Base-by-base conservation (phyloP, 1,140 invertebrate genomes). In the Wiebesia pumilae region DNA sequence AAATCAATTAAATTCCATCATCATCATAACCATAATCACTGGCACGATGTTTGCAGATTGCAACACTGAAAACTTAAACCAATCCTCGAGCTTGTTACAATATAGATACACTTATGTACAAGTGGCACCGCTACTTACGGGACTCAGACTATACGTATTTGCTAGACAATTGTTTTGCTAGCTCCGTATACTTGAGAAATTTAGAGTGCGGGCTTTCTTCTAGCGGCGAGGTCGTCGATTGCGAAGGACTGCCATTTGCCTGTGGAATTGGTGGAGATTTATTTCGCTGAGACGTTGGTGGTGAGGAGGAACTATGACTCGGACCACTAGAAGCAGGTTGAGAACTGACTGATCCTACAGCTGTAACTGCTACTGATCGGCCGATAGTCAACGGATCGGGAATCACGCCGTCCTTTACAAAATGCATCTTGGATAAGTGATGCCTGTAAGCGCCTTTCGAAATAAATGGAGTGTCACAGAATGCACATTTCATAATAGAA, bases 371-470 rank as follows among this genome's bases (percentile, higher is more conserved):
- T 87, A 91, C 93, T 88, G 92, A 95, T 92, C 92, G 94, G 90
- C 89, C 94, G 91, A 96, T 94, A 3, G 95, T 94, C 35, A 96
- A 93, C 0, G 96, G 95, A 89, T 96, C 97, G 7, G 96, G 96
- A 87, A 96, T 96, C 33, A 97, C 96, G 21, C 97, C 97, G 89
- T 99, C 98, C 92, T 99, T 99, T 43, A 99, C 97, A 90, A 99
- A 98, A 93, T 99, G 98, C 96, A 98, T 98, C 91, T 99, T 98
- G 80, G 98, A 98, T 85, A 99, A 94, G 91, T 99, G 98, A 93
- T 99, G 98, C 89, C 98, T 96, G 93, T 99, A 99, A 2, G 98
- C 98, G 51, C 98, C 98, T 93, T 99, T 99, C 3, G 98, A 99
- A 82, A 98, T 97, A 92, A 99, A 99, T 19, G 97, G 97, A 30